Conservation (phyloP, 1,140 invertebrate species). For the Mercenaria mercenaria region DNA sequence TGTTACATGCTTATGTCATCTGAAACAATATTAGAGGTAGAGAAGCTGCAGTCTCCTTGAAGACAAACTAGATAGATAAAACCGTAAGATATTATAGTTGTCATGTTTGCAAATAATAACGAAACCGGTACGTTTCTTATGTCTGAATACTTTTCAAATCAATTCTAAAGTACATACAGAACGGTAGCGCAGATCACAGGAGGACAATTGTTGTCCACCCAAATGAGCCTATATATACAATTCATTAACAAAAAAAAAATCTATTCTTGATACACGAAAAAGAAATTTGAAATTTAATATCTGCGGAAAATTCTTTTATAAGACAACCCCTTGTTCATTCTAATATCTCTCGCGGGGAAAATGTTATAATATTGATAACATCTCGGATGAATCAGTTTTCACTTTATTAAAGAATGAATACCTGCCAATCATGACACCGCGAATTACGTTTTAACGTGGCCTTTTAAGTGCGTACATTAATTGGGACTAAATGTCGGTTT, state of each 20-base stretch:
- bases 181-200: too few relatives aligned
- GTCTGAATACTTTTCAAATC: too few relatives aligned
- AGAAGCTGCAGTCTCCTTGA: too few relatives aligned
- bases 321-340: not conserved
- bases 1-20: too few relatives aligned
- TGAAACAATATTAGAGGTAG: too few relatives aligned
- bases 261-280: not conserved
- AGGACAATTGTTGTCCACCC: too few relatives aligned
- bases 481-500: slow-evolving; percentile 28
- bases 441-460: not conserved
- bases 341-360: not conserved
- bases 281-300: slow-evolving; percentile 7
- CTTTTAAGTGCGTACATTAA: not conserved
- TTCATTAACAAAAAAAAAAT: not conserved
- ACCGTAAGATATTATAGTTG: too few relatives aligned
- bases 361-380: slow-evolving; percentile 34
- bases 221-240: too few relatives aligned
- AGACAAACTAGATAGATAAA: too few relatives aligned
- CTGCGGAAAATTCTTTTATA: not conserved
- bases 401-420: slow-evolving; percentile 21
- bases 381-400: slow-evolving; percentile 28
- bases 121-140: too few relatives aligned
- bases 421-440: not conserved
- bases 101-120: too few relatives aligned
- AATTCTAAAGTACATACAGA: too few relatives aligned